These are phyloP conservation scores for Idaea aversata DNA, from an alignment of 2,888 invertebrate species.

Conservation along the genomic window DNA sequence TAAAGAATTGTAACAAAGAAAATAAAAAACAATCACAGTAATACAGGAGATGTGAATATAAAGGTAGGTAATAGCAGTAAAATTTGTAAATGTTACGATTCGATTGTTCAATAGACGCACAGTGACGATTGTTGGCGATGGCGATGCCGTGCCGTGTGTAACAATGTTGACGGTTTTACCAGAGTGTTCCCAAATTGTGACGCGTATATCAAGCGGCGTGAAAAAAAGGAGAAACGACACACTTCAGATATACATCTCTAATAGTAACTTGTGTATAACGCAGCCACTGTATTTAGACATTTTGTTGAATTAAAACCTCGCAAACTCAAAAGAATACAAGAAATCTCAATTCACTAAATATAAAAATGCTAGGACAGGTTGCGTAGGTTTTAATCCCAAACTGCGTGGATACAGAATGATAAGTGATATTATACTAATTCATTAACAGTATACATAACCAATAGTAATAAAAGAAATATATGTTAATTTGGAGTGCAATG, in stretches of 20 bases:
- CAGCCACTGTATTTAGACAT: slow-evolving; percentile 21
- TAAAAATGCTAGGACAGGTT: slow-evolving; percentile 7
- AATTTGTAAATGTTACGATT: slow-evolving; percentile 13
- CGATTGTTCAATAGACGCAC: slow-evolving; percentile 41
- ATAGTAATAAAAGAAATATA: slow-evolving; percentile 27
- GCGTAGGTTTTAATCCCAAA: slow-evolving; percentile 34
- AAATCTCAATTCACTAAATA: neutral
- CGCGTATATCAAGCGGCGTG: slow-evolving; percentile 79
- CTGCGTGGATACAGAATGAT: slow-evolving; percentile 43
- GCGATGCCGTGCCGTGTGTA: neutral
- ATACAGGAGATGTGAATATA: slow-evolving; percentile 4
- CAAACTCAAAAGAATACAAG: neutral
- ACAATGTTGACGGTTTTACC: slow-evolving; percentile 69
- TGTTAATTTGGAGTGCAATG: slow-evolving; percentile 41
- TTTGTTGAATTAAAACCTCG: neutral
- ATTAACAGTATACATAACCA: slow-evolving; percentile 33
- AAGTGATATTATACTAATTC: slow-evolving; percentile 27
- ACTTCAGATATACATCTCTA: slow-evolving; percentile 68
- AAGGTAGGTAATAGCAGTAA: slow-evolving; percentile 5
- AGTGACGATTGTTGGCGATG: slow-evolving; percentile 42
- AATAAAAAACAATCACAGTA: slow-evolving; percentile 4
- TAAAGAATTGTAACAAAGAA: slow-evolving; percentile 6
- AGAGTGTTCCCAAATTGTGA: slow-evolving; percentile 75
- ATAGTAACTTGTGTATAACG: slow-evolving; percentile 44
- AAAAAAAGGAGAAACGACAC: slow-evolving; percentile 78